These are phyloP conservation scores for Alviniconcha marisindica DNA, from an alignment of 1,140 invertebrate genomes.

Conservation along the genomic window DNA sequence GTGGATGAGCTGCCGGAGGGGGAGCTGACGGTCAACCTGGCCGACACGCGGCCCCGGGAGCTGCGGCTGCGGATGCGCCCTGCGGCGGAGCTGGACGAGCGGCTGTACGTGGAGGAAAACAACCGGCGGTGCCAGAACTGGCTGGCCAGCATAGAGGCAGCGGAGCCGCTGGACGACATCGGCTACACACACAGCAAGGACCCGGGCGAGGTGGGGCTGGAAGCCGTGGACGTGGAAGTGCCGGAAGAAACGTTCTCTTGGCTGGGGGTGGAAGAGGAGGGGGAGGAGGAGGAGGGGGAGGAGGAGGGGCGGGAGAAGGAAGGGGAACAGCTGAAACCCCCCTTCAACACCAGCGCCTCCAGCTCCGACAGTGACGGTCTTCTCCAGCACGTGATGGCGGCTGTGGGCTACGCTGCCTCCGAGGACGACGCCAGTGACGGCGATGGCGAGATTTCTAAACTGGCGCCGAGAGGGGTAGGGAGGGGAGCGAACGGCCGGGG, in stretches of 20 bases:
- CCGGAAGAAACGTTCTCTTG: constrained; percentile 68
- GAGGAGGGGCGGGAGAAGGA: constrained; percentile 60
- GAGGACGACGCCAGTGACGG: neutral
- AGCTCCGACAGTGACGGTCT: constrained; percentile 48
- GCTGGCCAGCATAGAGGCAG: constrained; percentile 67
- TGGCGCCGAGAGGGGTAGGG: neutral
- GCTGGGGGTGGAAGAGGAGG: constrained; percentile 33
- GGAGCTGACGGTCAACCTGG: constrained; percentile 60
- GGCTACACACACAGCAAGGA: constrained; percentile 39
- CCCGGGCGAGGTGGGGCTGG: constrained; percentile 16
- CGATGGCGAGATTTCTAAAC: neutral
- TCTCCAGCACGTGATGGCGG: constrained; percentile 28
- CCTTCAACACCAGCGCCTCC: constrained; percentile 46
- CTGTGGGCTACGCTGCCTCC: neutral
- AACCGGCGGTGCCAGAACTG: constrained; percentile 70
- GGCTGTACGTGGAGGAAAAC: constrained; percentile 65
- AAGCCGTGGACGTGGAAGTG: constrained; percentile 67
- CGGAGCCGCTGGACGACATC: constrained; percentile 64
- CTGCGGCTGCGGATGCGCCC: constrained; percentile 52
- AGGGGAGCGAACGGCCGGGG: neutral
- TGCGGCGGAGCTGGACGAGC: constrained; percentile 53
- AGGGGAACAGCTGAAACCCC: constrained; percentile 40
- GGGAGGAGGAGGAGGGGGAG: constrained; percentile 54
- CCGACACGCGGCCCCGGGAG: constrained; percentile 66
- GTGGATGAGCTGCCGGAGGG: constrained; percentile 66